Evolutionary conservation across 2,888 invertebrate genomes (phyloP).

Genomic region (Escarpia spicata): DNA sequence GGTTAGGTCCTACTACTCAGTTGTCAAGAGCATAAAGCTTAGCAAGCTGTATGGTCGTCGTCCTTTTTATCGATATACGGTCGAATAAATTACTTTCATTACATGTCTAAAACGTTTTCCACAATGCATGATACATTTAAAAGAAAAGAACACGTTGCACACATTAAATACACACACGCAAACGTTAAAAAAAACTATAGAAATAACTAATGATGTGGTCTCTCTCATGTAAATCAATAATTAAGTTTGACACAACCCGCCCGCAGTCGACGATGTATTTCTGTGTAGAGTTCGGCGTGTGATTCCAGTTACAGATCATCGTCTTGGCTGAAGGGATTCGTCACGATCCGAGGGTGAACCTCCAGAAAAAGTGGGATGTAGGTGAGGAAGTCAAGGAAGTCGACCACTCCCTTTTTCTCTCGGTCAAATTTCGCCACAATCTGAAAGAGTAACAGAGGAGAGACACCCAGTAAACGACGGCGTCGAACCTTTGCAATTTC

Average conservation of each 20-base stretch:
- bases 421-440: slow-evolving; percentile 62
- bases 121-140: background rate
- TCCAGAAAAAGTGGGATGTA: slow-evolving; percentile 65
- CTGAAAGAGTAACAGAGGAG: slow-evolving; percentile 44
- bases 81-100: background rate
- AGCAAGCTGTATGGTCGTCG: background rate
- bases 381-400: slow-evolving; percentile 64
- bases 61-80: background rate
- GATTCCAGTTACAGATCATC: background rate
- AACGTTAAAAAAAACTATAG: background rate
- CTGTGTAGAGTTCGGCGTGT: slow-evolving; percentile 24
- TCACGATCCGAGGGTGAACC: slow-evolving; percentile 61
- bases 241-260: background rate
- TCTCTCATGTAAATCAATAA: background rate
- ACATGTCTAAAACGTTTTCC: background rate
- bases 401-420: slow-evolving; percentile 57
- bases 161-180: background rate
- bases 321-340: slow-evolving; percentile 53
- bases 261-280: background rate
- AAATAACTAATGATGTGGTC: background rate
- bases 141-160: background rate
- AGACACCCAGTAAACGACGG: background rate
- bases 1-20: background rate
- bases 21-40: background rate
- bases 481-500: no score